Evolutionary conservation across 2,888 invertebrate species (phyloP), one percentile per base, ranked within the genome.

Genomic region (Dasysyrphus albostriatus): DNA sequence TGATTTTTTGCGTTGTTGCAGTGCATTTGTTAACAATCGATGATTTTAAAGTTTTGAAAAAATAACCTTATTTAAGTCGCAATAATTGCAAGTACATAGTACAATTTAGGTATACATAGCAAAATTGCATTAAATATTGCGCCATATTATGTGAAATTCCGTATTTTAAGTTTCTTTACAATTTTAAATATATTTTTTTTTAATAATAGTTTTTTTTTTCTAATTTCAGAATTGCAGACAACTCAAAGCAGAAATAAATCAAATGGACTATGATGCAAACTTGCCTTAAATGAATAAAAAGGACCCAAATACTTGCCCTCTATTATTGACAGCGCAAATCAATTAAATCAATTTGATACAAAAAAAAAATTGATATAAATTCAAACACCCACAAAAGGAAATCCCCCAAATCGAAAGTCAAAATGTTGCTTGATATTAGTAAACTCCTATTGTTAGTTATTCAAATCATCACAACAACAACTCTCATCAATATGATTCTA

Each of bases 181-280:
- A 56, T 32, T n/a, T n/a, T 39, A 6, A 42, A 29, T 29, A 1
- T 2, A 7, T 63, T 63, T 29, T 12, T 12, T 63, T 47, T 51
- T n/a, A 3, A 61, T 58, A 29, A 54, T 14, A 1, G 29, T 10
- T 10, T 58, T 10, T 63, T 49, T 12, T n/a, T 19, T 70, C 37
- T 83, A 39, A 47, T 87, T 87, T 2, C 87, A 87, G 87, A 79
- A 67, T 73, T 77, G 59, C 59, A 49, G 75, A 70, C 80, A 77
- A 59, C 75, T 79, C 42, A 59, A 51, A 56, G 44, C 49, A 34
- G 9, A 37, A 54, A 42, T 47, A 42, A 16, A 19, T 37, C 61
- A 24, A n/a, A 58, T 19, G 16, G 14, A 83, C 32, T 16, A 42
- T 42, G 14, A 42, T 42, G 14, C 16, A 42, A 32, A 63, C 63